Conservation (phyloP, 2,888 invertebrate genomes). For the Chrysolina americana region DNA sequence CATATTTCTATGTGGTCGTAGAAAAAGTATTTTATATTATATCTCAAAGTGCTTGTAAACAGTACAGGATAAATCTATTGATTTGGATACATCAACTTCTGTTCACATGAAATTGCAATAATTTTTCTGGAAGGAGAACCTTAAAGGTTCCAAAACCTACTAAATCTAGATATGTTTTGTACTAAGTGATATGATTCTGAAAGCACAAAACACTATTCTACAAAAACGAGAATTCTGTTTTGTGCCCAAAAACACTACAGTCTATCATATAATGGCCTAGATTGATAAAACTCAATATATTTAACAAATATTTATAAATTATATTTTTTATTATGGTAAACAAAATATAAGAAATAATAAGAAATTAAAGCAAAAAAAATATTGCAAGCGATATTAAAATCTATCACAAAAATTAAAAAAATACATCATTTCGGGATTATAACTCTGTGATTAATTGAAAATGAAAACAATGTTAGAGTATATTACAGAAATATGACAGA, state of each 20-base stretch:
- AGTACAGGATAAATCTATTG: too few relatives aligned
- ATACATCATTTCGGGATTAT: constrained; percentile 17
- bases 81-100: neutral
- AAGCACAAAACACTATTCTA: neutral
- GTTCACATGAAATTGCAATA: neutral
- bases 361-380: constrained; percentile 40
- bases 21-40: too few relatives aligned
- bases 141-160: neutral
- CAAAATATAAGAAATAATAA: constrained; percentile 5
- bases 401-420: constrained; percentile 34
- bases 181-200: neutral
- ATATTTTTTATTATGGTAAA: constrained; percentile 4
- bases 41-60: too few relatives aligned
- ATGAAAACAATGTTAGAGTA: neutral
- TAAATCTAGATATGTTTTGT: constrained; percentile 2
- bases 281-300: constrained; percentile 38
- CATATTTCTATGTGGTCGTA: too few relatives aligned
- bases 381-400: constrained; percentile 40
- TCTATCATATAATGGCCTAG: constrained; percentile 39
- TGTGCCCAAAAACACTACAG: constrained; percentile 35
- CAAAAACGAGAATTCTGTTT: constrained; percentile 20
- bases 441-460: constrained; percentile 5
- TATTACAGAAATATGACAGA: neutral
- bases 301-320: constrained; percentile 34
- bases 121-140: neutral